Evolutionary conservation across 2,888 invertebrate species (phyloP), one percentile per base, ranked within the genome.

Genomic region (Dioctria rufipes): DNA sequence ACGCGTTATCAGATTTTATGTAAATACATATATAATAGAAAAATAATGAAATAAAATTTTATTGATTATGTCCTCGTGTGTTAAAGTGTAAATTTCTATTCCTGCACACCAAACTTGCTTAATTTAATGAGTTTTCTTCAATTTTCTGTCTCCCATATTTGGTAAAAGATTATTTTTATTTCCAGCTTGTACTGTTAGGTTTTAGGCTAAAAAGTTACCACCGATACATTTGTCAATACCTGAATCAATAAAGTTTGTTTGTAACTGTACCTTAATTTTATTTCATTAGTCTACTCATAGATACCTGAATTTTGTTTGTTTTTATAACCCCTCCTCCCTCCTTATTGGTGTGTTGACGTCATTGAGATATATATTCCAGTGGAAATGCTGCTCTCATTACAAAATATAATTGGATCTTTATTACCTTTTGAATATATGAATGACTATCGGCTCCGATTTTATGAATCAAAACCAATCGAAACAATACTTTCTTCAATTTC

Each of bases 231-330:
- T 75, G 75, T 75, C 75, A 75, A 42, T 60, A 75, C 60, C 75
- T 75, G 75, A 75, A 75, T 75, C 75, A 75, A 75, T 75, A 75
- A 75, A 75, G 60, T 75, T 75, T 75, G 75, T 75, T 66, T 66
- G 66, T 66, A 66, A 66, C 13, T 66, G 66, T 66, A 66, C 6
- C 11, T 66, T 43, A 1, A 6, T 66, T 66, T 66, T n/a, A 43
- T 11, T 66, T 66, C 11, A 8, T 46, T 43, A 13, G 9, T n/a
- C 4, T 43, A 43, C 66, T 25, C 11, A 54, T 60, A 60, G 5
- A 60, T 60, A 5, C 3, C n/a, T 60, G 25, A 60, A 5, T 60
- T 60, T 25, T 25, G 25, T 25, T 25, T 25, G 0, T 25, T 25
- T 25, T 25, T 25, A 25, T 0, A 25, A 25, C 25, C 25, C 25